phyloP scores from a whole-genome alignment of 2,888 invertebrate species.

The Hermodice carunculata region DNA sequence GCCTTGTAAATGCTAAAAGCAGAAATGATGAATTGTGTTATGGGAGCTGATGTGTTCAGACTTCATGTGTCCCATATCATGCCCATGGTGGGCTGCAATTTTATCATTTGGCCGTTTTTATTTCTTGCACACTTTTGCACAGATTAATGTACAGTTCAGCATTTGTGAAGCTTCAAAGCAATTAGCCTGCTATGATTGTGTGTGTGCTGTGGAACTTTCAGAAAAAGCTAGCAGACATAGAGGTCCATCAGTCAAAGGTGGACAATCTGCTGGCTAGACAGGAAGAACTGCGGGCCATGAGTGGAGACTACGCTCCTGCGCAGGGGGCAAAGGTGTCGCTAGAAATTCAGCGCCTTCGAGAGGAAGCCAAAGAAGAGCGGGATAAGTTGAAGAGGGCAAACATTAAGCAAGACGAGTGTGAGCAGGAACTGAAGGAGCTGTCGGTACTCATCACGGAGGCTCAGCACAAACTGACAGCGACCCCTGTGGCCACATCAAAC shows the following conservation, averaged over 20 bases:
- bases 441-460: constrained; percentile 52
- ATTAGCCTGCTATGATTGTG: too few species aligned
- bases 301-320: constrained; percentile 2
- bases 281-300: background rate
- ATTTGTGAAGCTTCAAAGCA: too few species aligned
- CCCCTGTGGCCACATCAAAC: constrained; percentile 11
- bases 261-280: constrained; percentile 29
- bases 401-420: constrained; percentile 53
- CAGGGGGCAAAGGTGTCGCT: constrained; percentile 37
- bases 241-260: constrained; percentile 50
- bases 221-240: constrained; percentile 57
- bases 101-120: too few species aligned
- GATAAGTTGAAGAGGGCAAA: constrained; percentile 48
- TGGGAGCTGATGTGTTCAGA: too few species aligned
- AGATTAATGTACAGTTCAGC: too few species aligned
- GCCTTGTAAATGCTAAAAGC: too few species aligned
- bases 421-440: constrained; percentile 51
- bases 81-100: too few species aligned
- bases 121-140: too few species aligned
- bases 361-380: constrained; percentile 48
- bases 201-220: too few species aligned
- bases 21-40: too few species aligned
- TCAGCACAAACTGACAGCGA: constrained; percentile 48
- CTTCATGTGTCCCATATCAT: too few species aligned
- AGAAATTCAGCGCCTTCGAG: constrained; percentile 52